Evolutionary conservation across 2,113 vertebrate species (phyloP).

Genomic region (Mesitornis unicolor): DNA sequence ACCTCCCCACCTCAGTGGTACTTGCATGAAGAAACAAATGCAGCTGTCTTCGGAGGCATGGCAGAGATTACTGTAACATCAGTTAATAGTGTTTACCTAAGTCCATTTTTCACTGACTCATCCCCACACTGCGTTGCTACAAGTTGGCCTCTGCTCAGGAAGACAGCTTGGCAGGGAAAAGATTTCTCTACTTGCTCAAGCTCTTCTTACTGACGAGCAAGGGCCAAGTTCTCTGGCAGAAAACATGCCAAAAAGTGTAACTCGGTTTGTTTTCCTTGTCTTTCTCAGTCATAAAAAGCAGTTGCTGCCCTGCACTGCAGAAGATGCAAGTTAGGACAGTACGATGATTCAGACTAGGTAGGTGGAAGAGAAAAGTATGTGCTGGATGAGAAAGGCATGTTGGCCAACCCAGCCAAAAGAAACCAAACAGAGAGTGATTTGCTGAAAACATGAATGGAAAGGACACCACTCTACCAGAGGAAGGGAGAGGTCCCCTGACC

Average conservation of each 20-base stretch:
- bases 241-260: background rate
- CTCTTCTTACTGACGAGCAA: background rate
- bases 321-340: background rate
- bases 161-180: constrained; percentile 23
- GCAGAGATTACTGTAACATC: background rate
- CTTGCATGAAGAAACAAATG: background rate
- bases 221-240: constrained; percentile 11
- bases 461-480: background rate
- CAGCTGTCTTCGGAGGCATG: background rate
- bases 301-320: background rate
- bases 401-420: background rate
- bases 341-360: background rate
- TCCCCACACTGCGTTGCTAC: background rate
- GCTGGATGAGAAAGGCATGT: background rate
- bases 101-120: constrained; percentile 31
- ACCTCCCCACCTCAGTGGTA: background rate
- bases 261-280: background rate
- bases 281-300: background rate
- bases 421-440: background rate
- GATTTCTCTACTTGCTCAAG: background rate
- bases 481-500: background rate
- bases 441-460: background rate
- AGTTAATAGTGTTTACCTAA: background rate
- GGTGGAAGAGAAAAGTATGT: background rate
- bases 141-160: background rate